phyloP scores from a whole-genome alignment of 2,888 invertebrate genomes.

The Hypena proboscidalis region DNA sequence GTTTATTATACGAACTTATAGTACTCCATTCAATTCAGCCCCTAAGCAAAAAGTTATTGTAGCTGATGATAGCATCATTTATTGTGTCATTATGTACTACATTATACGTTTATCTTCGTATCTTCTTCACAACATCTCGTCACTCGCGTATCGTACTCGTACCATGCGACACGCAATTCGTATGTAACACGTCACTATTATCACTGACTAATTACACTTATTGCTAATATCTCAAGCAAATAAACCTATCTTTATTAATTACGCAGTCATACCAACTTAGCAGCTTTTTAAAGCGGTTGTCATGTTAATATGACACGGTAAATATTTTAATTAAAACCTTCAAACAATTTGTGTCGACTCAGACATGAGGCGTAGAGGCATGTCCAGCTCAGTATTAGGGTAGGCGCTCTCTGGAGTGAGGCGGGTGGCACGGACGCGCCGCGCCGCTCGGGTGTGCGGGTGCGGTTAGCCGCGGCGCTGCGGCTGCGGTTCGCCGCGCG shows the following conservation, averaged over 20 bases:
- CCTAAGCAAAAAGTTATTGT: too few species aligned
- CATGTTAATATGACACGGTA: conserved; percentile 23
- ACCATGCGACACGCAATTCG: conserved; percentile 1
- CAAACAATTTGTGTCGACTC: conserved; percentile 42
- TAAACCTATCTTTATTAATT: conserved; percentile 9
- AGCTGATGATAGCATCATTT: too few species aligned
- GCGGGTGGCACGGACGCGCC: conserved; percentile 18
- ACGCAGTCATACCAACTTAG: conserved; percentile 3
- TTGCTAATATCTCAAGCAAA: conserved; percentile 3
- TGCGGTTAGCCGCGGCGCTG: conserved; percentile 46
- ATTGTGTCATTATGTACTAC: too few species aligned
- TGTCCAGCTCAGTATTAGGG: conserved; percentile 56
- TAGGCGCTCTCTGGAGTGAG: conserved; percentile 36
- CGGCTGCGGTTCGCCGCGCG: conserved; percentile 59
- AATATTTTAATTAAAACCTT: conserved; percentile 46
- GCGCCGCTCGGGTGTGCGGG: conserved; percentile 26
- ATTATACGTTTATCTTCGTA: too few species aligned
- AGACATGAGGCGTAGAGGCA: conserved; percentile 51
- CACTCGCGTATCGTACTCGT: conserved; percentile 23
- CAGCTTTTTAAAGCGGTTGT: conserved; percentile 9
- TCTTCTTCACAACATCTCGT: not conserved
- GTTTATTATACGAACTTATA: too few species aligned
- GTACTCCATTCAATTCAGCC: too few species aligned
- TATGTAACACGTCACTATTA: not conserved
- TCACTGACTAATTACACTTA: conserved; percentile 1